Evolutionary conservation across 2,888 invertebrate species (phyloP), one percentile per base, ranked within the genome.

Genomic region (Acronicta leporina): DNA sequence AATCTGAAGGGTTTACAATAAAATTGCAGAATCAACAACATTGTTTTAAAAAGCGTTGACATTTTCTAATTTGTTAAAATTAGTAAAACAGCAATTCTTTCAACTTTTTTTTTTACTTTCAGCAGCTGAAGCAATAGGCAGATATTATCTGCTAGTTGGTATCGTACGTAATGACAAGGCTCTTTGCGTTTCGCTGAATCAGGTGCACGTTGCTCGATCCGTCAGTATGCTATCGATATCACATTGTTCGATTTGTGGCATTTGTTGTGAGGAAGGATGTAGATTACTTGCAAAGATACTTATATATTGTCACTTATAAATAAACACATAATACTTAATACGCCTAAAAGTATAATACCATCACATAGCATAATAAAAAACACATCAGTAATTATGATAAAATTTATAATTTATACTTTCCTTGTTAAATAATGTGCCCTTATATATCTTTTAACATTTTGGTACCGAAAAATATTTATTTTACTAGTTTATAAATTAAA

Each of bases 321-420:
- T 68, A 67, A 66, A 68, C 50, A 73, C 68, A 56, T 69, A 73
- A 73, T 57, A 50, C 53, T 51, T 69, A 69, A 47, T 53, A 69
- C 25, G 15, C 30, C 53, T 73, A 69, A 73, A 50, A 61, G 30
- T 61, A 57, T 59, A 50, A 62, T 68, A n/a, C n/a, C 56, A 20
- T 20, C 73, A 69, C 62, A 52, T 67, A 52, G 8, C 67, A 69
- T 55, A 62, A 73, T 56, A 67, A 56, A 65, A 71, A 55, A 11
- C 20, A 44, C 33, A 14, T 44, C 55, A 52, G 2, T 20, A 40
- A n/a, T 51, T 66, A 71, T 71, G 54, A 66, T 60, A 66, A 48
- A 67, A 25, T 67, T 61, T 43, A 70, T 53, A 42, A 11, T 33
- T 33, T 33, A 33, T 33, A 33, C 3, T 33, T 53, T 63, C 16